phyloP scores from a whole-genome alignment of 2,888 invertebrate genomes.

The Anoncus sp. region DNA sequence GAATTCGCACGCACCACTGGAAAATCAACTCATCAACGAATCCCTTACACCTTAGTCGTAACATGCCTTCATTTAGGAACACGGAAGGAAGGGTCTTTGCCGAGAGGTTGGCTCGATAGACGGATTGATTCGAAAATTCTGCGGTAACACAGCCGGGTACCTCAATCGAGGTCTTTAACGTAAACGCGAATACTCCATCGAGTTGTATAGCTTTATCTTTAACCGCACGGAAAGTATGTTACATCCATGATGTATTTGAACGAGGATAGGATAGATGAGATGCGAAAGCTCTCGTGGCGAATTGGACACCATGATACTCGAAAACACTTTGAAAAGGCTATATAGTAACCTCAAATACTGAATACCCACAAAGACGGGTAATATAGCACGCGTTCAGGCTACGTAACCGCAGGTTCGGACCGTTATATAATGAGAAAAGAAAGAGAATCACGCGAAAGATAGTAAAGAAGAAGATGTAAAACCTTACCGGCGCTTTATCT shows the following conservation, averaged over 20 bases:
- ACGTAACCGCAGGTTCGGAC: slow-evolving; percentile 40
- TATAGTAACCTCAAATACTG: slow-evolving; percentile 15
- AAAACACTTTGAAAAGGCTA: slow-evolving; percentile 42
- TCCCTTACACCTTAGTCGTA: slow-evolving; percentile 41
- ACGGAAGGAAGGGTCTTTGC: slow-evolving; percentile 56
- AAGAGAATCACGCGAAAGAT: not conserved
- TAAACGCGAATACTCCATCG: slow-evolving; percentile 31
- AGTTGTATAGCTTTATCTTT: slow-evolving; percentile 41
- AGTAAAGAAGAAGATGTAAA: slow-evolving; percentile 1
- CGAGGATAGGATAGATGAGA: slow-evolving; percentile 22
- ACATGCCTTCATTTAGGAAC: slow-evolving; percentile 58
- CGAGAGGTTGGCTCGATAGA: slow-evolving; percentile 71
- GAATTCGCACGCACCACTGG: slow-evolving; percentile 65
- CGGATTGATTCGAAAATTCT: slow-evolving; percentile 79
- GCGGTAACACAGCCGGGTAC: slow-evolving; percentile 71
- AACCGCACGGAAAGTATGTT: slow-evolving; percentile 16
- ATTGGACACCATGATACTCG: slow-evolving; percentile 51
- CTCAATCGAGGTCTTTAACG: slow-evolving; percentile 59
- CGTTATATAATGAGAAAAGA: not conserved
- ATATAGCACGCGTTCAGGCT: slow-evolving; percentile 13
- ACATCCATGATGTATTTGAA: slow-evolving; percentile 20
- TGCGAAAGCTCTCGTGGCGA: slow-evolving; percentile 10
- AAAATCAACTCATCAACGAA: slow-evolving; percentile 54
- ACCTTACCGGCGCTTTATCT: not conserved
- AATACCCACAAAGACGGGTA: slow-evolving; percentile 51